Base-by-base conservation (phyloP, 1,140 invertebrate genomes). In the Antheraea mylitta region DNA sequence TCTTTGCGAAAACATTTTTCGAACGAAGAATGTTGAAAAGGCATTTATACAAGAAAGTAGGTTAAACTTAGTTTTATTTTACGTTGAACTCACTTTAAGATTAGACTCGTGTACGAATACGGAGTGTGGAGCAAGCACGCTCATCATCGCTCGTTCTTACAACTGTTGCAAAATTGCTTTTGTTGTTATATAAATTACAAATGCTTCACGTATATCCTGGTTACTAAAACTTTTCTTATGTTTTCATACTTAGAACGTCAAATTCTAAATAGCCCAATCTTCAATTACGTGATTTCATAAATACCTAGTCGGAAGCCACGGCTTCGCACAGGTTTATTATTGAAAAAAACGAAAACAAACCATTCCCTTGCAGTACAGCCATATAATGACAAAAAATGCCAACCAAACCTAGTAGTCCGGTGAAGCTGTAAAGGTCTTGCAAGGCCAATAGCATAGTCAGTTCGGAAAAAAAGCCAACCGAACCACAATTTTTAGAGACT, bases 111-210 rank as follows among this genome's bases (percentile, higher is more conserved):
- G 75, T 68, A 80, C 68, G 75, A 78, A 80, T 73, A 74, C 67
- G 68, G 48, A 30, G 48, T 18, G 58, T 61, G 59, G 22, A 60
- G 59, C 18, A 30, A 60, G 59, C 18, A 30, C 60, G 19, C 19
- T 30, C 60, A 61, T 53, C 45, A 75, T 73, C 68, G 71, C 61
- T 70, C 72, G 65, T 53, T 69, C 74, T 73, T 80, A 81, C 75
- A 82, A 79, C 73, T 76, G 77, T 79, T 80, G 75, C 76, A 75
- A 83, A 85, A 82, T 83, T 83, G 74, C 74, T 80, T 80, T 81
- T 78, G 74, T 84, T 84, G 69, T 74, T 76, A 74, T 66, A 76
- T 80, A 78, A 84, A 75, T 82, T 81, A 80, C 64, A 75, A 80
- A 79, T 77, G 63, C 74, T 79, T 78, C 66, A 63, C 67, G 58